A percentile compares a stretch with the other conserved stretches of the same genome.
Conservation (phyloP, 2,113 vertebrate genomes). For the Blennius ocellaris region DNA sequence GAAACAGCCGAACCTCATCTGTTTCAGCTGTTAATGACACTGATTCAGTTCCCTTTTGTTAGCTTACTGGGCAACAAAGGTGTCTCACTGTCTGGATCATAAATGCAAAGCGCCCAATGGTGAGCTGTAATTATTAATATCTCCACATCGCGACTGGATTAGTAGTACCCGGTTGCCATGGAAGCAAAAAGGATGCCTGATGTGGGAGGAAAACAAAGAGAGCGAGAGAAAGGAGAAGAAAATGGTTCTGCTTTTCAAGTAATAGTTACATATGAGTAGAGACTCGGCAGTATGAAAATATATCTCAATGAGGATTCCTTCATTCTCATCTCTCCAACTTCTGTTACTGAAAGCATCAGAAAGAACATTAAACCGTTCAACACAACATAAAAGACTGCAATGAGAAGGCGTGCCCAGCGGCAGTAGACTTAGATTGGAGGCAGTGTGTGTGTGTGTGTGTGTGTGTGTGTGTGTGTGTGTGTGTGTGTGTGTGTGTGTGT, state of each 20-base stretch:
- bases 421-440: conserved; percentile 26
- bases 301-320: conserved; percentile 24
- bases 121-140: conserved; percentile 12
- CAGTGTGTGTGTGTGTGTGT: conserved; percentile 14
- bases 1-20: background rate
- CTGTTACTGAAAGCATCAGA: conserved; percentile 29
- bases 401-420: conserved; percentile 19
- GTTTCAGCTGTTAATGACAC: background rate
- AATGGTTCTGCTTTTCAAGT: background rate
- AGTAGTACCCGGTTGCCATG: conserved; percentile 43
- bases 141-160: conserved; percentile 7
- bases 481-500: too few relatives aligned
- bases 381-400: conserved; percentile 40
- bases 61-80: background rate
- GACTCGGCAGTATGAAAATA: background rate
- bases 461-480: background rate
- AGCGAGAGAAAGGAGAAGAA: background rate
- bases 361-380: conserved; percentile 25
- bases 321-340: conserved; percentile 1
- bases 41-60: background rate
- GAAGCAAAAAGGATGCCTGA: conserved; percentile 23
- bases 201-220: conserved; percentile 6
- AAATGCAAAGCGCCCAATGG: background rate
- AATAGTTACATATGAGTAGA: background rate
- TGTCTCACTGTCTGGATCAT: background rate